Conservation (phyloP, 2,888 invertebrate species). For the Acanthosoma haemorrhoidale region DNA sequence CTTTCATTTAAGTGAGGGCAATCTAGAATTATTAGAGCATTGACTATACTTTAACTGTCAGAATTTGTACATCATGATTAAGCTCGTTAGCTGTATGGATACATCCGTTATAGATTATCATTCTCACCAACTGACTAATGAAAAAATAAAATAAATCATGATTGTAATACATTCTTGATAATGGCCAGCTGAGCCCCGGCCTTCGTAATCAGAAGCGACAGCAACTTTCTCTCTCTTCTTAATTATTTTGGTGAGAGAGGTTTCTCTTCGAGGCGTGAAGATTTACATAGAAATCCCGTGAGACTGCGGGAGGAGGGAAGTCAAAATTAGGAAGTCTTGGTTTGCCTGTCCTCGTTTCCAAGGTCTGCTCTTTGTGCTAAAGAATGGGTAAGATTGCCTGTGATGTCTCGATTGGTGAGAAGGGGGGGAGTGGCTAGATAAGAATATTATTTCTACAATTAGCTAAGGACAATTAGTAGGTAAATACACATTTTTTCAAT, state of each 20-base stretch:
- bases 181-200: slow-evolving; percentile 2
- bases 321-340: slow-evolving; percentile 12
- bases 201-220: slow-evolving; percentile 6
- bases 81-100: too few species aligned
- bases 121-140: too few species aligned
- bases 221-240: slow-evolving; percentile 10
- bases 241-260: slow-evolving; percentile 7
- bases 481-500: too few species aligned
- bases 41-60: too few species aligned
- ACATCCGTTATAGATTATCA: too few species aligned
- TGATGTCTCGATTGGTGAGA: too few species aligned
- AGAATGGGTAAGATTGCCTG: background rate
- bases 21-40: too few species aligned
- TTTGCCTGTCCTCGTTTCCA: slow-evolving; percentile 1
- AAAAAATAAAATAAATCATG: background rate
- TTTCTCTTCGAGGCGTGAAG: background rate
- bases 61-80: too few species aligned
- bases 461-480: too few species aligned
- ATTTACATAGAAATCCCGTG: slow-evolving; percentile 14
- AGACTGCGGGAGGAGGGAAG: background rate
- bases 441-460: too few species aligned
- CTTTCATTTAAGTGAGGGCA: too few species aligned
- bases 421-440: too few species aligned
- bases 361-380: background rate
- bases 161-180: slow-evolving; percentile 5